Evolutionary conservation across 2,797 vertebrate species (phyloP).

Genomic region (Amniataba percoides): DNA sequence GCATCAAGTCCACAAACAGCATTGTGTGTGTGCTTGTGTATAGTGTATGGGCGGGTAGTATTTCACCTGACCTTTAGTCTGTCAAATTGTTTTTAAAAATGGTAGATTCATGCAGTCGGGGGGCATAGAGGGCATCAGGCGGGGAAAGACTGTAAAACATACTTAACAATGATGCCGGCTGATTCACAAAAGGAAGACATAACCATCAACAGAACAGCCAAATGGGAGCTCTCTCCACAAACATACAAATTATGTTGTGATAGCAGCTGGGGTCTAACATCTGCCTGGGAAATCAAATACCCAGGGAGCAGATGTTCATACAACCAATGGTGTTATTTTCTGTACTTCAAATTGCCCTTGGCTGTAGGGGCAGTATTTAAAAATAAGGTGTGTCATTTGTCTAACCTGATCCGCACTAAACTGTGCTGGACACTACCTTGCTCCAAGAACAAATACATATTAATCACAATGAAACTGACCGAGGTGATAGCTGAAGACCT

Average conservation of each 20-base stretch:
- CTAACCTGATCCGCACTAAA: slow-evolving; percentile 47
- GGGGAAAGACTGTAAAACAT: slow-evolving; percentile 63
- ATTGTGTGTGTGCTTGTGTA: neutral
- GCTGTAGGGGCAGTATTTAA: slow-evolving; percentile 66
- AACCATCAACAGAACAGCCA: slow-evolving; percentile 89
- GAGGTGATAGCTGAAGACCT: neutral
- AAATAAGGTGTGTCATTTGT: slow-evolving; percentile 75
- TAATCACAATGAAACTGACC: neutral
- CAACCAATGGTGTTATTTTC: slow-evolving; percentile 91
- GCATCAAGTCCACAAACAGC: neutral
- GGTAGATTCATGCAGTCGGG: slow-evolving; percentile 30
- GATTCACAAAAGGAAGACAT: slow-evolving; percentile 84
- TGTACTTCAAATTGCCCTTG: slow-evolving; percentile 80
- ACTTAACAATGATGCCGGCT: slow-evolving; percentile 68
- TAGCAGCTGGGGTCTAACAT: slow-evolving; percentile 97
- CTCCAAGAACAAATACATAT: neutral
- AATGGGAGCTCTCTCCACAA: slow-evolving; percentile 92
- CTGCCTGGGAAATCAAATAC: slow-evolving; percentile 94
- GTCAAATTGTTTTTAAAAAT: slow-evolving; percentile 28
- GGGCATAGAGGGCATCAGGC: slow-evolving; percentile 43
- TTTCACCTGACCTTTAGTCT: slow-evolving; percentile 21
- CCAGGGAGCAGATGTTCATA: slow-evolving; percentile 94
- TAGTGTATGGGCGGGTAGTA: neutral
- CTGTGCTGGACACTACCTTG: slow-evolving; percentile 64
- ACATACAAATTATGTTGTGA: slow-evolving; percentile 94